Evolutionary conservation across 2,113 vertebrate genomes (phyloP).

Genomic region (Triplophysa tibetana): DNA sequence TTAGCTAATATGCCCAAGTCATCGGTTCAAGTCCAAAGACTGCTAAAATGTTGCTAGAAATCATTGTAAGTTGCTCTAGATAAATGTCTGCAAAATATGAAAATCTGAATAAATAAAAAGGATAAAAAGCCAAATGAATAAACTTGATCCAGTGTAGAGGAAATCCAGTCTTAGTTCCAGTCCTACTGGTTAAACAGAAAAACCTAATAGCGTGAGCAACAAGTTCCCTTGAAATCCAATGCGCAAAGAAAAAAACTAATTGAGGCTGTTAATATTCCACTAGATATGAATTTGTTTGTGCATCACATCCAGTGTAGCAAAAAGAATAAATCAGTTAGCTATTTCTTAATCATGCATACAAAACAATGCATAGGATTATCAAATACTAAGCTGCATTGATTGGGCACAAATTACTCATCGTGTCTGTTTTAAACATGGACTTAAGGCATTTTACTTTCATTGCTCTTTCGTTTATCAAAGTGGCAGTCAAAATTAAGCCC

Average conservation of each 20-base stretch:
- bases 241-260: background rate
- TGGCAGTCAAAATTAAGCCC: conserved; percentile 41
- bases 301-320: conserved; percentile 4
- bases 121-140: too few species aligned
- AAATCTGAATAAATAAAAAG: too few species aligned
- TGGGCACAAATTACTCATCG: background rate
- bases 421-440: background rate
- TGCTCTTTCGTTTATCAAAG: conserved; percentile 29
- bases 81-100: too few species aligned
- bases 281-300: conserved; percentile 24
- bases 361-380: conserved; percentile 1
- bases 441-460: conserved; percentile 28
- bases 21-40: too few species aligned
- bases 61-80: too few species aligned
- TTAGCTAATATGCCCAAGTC: too few species aligned
- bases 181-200: too few species aligned
- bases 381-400: background rate
- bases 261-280: conserved; percentile 16
- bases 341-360: conserved; percentile 23
- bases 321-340: background rate
- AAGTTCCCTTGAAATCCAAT: conserved; percentile 2
- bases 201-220: background rate
- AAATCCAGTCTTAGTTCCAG: too few species aligned
- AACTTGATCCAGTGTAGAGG: too few species aligned
- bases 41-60: too few species aligned